Conservation (phyloP, 2,888 invertebrate genomes). For the Drosophila anceps region DNA sequence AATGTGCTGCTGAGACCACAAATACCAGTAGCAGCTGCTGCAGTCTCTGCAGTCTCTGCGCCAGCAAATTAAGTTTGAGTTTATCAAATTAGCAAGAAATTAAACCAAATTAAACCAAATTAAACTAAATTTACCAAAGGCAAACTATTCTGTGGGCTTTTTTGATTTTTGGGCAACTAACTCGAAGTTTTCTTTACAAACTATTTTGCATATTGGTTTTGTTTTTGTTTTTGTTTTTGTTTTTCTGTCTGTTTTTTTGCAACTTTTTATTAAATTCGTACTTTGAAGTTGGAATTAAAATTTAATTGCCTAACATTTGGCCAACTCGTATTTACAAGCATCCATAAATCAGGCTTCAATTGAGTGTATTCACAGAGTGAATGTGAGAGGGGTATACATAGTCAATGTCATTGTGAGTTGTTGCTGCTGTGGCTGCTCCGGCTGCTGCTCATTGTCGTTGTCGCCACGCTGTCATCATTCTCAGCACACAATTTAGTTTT, state of each 20-base stretch:
- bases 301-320: constrained; percentile 40
- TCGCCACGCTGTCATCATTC: constrained; percentile 61
- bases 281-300: constrained; percentile 23
- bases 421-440: neutral
- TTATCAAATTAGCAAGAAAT: constrained; percentile 13
- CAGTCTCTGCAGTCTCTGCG: neutral
- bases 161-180: constrained; percentile 8
- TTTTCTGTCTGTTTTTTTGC: neutral
- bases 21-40: neutral
- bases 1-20: neutral
- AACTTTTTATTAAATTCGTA: neutral
- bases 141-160: constrained; percentile 28
- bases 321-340: constrained; percentile 9
- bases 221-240: constrained; percentile 2
- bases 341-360: constrained; percentile 24
- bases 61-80: constrained; percentile 21
- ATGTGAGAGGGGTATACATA: neutral
- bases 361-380: constrained; percentile 16
- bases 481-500: constrained; percentile 78
- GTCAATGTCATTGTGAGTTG: constrained; percentile 32
- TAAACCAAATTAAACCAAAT: constrained; percentile 7
- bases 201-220: constrained; percentile 38
- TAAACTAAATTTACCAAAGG: constrained; percentile 11
- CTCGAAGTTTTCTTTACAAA: constrained; percentile 8
- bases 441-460: constrained; percentile 34